Percentiles rank a stretch among this genome's conserved stretches.
Evolutionary conservation across 2,797 vertebrate genomes (phyloP).

Genomic region (Miichthys miiuy): DNA sequence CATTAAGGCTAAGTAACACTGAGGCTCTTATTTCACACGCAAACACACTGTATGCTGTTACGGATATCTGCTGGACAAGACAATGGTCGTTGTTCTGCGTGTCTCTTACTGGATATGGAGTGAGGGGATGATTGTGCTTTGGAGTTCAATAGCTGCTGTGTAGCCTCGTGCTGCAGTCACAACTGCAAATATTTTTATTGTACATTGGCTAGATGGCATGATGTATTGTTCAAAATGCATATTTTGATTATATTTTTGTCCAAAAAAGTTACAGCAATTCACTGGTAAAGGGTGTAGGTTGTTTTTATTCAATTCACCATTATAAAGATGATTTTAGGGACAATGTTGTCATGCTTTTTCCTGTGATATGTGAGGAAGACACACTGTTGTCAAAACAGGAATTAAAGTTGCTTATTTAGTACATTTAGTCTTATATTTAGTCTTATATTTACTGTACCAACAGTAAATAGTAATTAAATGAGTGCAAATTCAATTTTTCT

Average conservation of each 20-base stretch:
- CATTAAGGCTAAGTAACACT: conserved; percentile 58
- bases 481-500: not conserved
- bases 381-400: not conserved
- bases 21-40: conserved; percentile 63
- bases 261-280: not conserved
- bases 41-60: conserved; percentile 57
- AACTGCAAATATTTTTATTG: not conserved
- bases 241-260: not conserved
- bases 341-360: not conserved
- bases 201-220: not conserved
- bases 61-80: conserved; percentile 76
- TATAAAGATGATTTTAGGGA: too few relatives aligned
- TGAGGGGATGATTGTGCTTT: conserved; percentile 83
- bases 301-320: not conserved
- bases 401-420: not conserved
- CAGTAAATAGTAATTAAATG: conserved; percentile 10
- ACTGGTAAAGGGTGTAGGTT: not conserved
- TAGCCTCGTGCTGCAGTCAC: conserved; percentile 51
- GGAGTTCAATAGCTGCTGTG: conserved; percentile 87
- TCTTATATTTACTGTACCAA: not conserved
- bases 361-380: not conserved
- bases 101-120: conserved; percentile 85
- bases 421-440: not conserved
- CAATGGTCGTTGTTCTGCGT: conserved; percentile 88
- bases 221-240: not conserved